A percentile compares a stretch with the other conserved stretches of the same genome.
These are phyloP conservation scores for Struthidea cinerea DNA, from an alignment of 2,113 vertebrate genomes.

Conservation along the genomic window DNA sequence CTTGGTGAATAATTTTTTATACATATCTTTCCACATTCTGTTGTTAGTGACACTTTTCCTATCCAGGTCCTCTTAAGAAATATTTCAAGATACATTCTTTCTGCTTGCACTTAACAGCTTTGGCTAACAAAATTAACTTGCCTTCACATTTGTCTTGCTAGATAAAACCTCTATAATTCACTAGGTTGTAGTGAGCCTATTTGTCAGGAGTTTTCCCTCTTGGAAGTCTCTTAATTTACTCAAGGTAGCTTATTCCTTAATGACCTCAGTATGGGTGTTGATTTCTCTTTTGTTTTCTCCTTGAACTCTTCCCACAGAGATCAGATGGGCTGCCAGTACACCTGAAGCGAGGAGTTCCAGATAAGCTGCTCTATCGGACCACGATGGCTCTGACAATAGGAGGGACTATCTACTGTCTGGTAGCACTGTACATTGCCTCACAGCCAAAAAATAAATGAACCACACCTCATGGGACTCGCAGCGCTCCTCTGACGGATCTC, in stretches of 20 bases:
- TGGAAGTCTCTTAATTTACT: background rate
- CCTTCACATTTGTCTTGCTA: background rate
- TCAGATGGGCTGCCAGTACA: constrained; percentile 85
- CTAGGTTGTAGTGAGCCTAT: background rate
- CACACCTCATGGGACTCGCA: background rate
- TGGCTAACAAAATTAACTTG: constrained; percentile 8
- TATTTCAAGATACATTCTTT: background rate
- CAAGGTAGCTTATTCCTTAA: background rate
- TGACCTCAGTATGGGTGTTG: background rate
- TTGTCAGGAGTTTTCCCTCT: background rate
- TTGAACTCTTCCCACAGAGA: constrained; percentile 59
- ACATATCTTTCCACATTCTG: background rate
- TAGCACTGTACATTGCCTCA: constrained; percentile 89
- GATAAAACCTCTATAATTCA: background rate
- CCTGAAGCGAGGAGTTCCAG: constrained; percentile 86
- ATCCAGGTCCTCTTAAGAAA: background rate
- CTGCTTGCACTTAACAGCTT: constrained; percentile 21
- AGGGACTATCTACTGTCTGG: constrained; percentile 87
- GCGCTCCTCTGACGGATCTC: background rate
- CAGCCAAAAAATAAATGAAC: constrained; percentile 75
- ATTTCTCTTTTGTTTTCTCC: background rate
- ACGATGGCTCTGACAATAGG: constrained; percentile 94
- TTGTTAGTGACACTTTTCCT: background rate
- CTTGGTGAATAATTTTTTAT: constrained; percentile 26
- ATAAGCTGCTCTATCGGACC: constrained; percentile 91